A percentile compares a stretch with the other conserved stretches of the same genome.
phyloP scores from a whole-genome alignment of 2,797 vertebrate species.

The Clarias laeviceps region DNA sequence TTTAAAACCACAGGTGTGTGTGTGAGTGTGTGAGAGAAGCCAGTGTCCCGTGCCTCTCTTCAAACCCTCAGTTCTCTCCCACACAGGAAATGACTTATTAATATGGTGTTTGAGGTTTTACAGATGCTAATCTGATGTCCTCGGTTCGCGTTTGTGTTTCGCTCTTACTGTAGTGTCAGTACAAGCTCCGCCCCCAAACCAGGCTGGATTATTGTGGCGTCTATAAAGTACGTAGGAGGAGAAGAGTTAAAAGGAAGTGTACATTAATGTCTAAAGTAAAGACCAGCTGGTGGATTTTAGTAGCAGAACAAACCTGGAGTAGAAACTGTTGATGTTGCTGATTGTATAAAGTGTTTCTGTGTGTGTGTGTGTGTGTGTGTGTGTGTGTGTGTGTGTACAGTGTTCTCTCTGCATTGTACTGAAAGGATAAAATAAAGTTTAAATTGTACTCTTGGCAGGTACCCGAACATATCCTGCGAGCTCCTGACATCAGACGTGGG shows the following conservation, averaged over 20 bases:
- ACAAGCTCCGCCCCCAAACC: background rate
- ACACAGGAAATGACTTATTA: background rate
- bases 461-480: conserved; percentile 98
- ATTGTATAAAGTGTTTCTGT: too few species aligned
- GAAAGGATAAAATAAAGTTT: background rate
- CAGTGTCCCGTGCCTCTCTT: background rate
- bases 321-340: too few species aligned
- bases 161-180: background rate
- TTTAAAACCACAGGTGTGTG: background rate
- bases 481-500: conserved; percentile 95
- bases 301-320: background rate
- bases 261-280: background rate
- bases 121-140: background rate
- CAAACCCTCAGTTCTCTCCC: background rate
- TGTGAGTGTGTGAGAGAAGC: background rate
- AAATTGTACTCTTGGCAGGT: conserved; percentile 68
- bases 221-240: background rate
- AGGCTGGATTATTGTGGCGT: background rate
- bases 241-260: background rate
- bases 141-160: background rate
- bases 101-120: background rate
- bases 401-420: background rate
- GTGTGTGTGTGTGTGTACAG: background rate
- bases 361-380: too few species aligned
- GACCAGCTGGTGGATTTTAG: background rate